A percentile compares a stretch with the other conserved stretches of the same genome.
Conservation (phyloP, 2,888 invertebrate species). For the Malthinus flaveolus region DNA sequence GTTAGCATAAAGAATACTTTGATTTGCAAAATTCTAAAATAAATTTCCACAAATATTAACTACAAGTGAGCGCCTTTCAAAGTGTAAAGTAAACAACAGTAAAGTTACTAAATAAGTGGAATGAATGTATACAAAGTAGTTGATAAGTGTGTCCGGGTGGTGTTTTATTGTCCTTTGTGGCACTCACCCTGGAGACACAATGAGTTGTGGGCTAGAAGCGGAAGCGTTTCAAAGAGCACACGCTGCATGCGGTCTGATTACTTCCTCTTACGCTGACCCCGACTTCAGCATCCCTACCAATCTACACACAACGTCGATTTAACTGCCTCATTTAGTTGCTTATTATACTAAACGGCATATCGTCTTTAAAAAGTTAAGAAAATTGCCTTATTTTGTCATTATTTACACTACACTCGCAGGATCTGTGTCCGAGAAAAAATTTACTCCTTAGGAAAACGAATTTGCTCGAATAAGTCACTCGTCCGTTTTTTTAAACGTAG, state of each 20-base stretch:
- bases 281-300: conserved; percentile 19
- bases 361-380: too few species aligned
- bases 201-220: conserved; percentile 38
- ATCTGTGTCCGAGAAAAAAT: too few species aligned
- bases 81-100: conserved; percentile 25
- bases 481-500: too few species aligned
- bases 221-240: conserved; percentile 43
- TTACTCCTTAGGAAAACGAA: too few species aligned
- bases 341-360: neutral
- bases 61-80: conserved; percentile 9
- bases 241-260: conserved; percentile 44
- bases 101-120: conserved; percentile 27
- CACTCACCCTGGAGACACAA: conserved; percentile 34
- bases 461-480: too few species aligned
- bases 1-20: conserved; percentile 9
- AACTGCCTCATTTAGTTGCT: neutral
- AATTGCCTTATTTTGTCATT: too few species aligned
- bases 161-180: conserved; percentile 43
- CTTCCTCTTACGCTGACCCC: conserved; percentile 39
- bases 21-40: conserved; percentile 18
- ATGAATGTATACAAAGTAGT: conserved; percentile 33
- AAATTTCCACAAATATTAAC: conserved; percentile 14
- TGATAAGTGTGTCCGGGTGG: conserved; percentile 39
- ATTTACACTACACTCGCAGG: too few species aligned
- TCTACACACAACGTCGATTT: conserved; percentile 10